These are phyloP conservation scores for Oriolus oriolus DNA, from an alignment of 2,113 vertebrate species.

Conservation along the genomic window DNA sequence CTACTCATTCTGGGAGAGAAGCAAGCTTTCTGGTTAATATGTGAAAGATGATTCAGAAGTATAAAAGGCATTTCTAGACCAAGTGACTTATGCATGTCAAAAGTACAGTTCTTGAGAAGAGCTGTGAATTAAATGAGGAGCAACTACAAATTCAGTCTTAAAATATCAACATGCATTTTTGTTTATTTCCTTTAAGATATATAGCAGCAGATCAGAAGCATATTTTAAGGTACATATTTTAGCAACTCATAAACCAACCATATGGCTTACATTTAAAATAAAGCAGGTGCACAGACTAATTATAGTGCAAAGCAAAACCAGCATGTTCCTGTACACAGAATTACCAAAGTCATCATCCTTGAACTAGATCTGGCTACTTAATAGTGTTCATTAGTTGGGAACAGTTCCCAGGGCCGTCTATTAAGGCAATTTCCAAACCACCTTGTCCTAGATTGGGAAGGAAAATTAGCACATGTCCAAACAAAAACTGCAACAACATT, in stretches of 20 bases:
- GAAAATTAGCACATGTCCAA: not conserved
- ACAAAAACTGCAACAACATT: not conserved
- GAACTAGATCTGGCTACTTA: slow-evolving; percentile 10
- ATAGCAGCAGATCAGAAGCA: not conserved
- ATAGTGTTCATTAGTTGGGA: not conserved
- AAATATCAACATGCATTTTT: not conserved
- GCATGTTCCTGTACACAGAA: not conserved
- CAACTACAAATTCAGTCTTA: not conserved
- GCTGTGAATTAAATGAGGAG: not conserved
- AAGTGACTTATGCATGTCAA: not conserved
- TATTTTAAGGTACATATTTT: not conserved
- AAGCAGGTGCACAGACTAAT: not conserved
- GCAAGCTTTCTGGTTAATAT: not conserved
- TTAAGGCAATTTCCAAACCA: not conserved
- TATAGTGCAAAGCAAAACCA: not conserved
- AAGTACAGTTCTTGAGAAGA: not conserved
- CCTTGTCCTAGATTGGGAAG: not conserved
- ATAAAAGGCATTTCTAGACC: not conserved
- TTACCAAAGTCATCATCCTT: slow-evolving; percentile 7
- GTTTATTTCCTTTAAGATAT: not conserved
- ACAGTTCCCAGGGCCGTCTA: not conserved
- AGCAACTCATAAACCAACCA: not conserved
- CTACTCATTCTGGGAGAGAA: not conserved
- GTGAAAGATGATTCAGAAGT: not conserved
- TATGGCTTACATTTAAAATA: not conserved